phyloP scores from a whole-genome alignment of 2,888 invertebrate genomes.

The Melangyna quadrimaculata region DNA sequence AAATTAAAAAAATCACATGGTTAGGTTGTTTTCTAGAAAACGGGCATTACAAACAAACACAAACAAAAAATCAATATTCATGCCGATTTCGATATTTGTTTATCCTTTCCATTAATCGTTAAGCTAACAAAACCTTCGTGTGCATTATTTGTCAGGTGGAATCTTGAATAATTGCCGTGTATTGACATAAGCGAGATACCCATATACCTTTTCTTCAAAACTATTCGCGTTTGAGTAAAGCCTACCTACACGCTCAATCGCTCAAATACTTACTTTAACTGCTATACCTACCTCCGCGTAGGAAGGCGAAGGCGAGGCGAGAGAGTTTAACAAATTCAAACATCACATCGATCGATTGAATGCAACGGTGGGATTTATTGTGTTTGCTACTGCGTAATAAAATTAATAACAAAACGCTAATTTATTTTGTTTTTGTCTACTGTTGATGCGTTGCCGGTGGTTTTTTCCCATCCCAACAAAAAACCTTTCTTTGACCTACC shows the following conservation, averaged over 20 bases:
- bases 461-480: slow-evolving; percentile 48
- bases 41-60: background rate
- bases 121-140: slow-evolving; percentile 52
- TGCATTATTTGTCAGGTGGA: slow-evolving; percentile 69
- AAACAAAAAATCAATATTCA: slow-evolving; percentile 42
- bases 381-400: slow-evolving; percentile 76
- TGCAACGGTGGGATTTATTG: slow-evolving; percentile 70
- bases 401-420: slow-evolving; percentile 81
- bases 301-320: too few relatives aligned
- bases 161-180: slow-evolving; percentile 47
- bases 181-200: slow-evolving; percentile 60
- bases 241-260: slow-evolving; percentile 5
- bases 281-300: slow-evolving; percentile 9
- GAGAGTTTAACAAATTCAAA: slow-evolving; percentile 21
- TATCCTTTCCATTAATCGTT: slow-evolving; percentile 66
- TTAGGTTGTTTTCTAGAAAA: background rate
- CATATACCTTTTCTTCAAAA: slow-evolving; percentile 33
- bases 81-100: slow-evolving; percentile 37
- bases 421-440: slow-evolving; percentile 75
- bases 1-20: background rate
- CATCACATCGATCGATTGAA: slow-evolving; percentile 42
- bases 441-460: slow-evolving; percentile 44
- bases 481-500: slow-evolving; percentile 46
- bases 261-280: background rate
- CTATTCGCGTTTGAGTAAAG: slow-evolving; percentile 18